A percentile compares a stretch with the other conserved stretches of the same genome.
These are phyloP conservation scores for Apamea crenata DNA, from an alignment of 2,888 invertebrate genomes.

Conservation along the genomic window DNA sequence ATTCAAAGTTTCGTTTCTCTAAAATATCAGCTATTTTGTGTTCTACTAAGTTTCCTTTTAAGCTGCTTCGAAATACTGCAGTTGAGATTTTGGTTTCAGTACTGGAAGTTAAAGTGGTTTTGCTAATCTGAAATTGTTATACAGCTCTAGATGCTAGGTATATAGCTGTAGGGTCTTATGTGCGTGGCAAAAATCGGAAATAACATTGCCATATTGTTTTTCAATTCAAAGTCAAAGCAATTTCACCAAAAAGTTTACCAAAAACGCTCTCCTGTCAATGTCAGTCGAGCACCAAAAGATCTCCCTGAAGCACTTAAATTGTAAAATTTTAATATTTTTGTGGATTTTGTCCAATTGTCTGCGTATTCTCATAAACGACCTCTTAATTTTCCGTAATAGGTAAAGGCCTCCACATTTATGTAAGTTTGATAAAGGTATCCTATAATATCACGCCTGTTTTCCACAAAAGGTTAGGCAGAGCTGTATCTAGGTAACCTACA, in stretches of 20 bases:
- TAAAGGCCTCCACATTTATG: too few species aligned
- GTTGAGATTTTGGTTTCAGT: conserved; percentile 13
- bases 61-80: conserved; percentile 18
- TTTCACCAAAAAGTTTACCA: background rate
- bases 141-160: background rate
- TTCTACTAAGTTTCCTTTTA: conserved; percentile 14
- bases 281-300: background rate
- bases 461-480: too few species aligned
- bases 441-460: background rate
- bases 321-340: background rate
- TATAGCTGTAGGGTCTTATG: background rate
- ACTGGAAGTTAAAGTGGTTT: conserved; percentile 22
- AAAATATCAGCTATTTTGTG: conserved; percentile 24
- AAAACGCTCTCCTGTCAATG: background rate
- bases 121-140: background rate
- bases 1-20: conserved; percentile 37
- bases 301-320: background rate
- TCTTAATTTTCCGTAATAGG: background rate
- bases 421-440: background rate
- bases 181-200: background rate
- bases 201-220: background rate
- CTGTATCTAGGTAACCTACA: background rate
- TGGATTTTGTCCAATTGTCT: background rate
- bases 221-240: background rate
- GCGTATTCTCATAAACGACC: background rate